These are phyloP conservation scores for Pantherophis alleghaniensis DNA, from an alignment of 2,797 vertebrate genomes.

Conservation along the genomic window DNA sequence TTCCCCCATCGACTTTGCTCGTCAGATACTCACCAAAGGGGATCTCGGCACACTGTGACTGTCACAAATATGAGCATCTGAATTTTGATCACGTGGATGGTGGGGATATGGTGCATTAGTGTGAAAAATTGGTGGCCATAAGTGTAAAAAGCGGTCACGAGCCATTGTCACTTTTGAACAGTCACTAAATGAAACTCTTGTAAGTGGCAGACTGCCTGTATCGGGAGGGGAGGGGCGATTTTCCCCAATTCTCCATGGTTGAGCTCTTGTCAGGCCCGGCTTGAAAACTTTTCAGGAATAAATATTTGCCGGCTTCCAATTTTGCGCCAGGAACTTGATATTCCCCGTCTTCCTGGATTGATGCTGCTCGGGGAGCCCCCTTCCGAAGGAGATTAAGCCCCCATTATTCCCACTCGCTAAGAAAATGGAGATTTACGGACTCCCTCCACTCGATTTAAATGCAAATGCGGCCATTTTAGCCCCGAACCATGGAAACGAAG, in stretches of 20 bases:
- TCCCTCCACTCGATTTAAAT: slow-evolving; percentile 74
- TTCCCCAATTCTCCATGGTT: too few species aligned
- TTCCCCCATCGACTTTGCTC: not conserved
- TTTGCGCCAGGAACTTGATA: not conserved
- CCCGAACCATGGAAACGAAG: slow-evolving; percentile 54
- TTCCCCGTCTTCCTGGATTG: slow-evolving; percentile 7
- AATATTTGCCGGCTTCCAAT: not conserved
- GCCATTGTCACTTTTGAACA: too few species aligned
- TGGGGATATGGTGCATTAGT: too few species aligned
- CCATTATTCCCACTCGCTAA: slow-evolving; percentile 52
- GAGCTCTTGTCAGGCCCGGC: not conserved
- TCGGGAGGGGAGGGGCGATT: too few species aligned
- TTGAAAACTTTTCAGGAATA: not conserved
- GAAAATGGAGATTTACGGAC: slow-evolving; percentile 72
- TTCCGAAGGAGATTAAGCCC: slow-evolving; percentile 70
- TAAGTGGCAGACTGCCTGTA: too few species aligned
- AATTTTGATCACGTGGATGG: not conserved
- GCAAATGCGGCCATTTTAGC: slow-evolving; percentile 65
- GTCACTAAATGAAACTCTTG: too few species aligned
- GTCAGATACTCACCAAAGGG: not conserved
- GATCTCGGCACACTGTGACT: not conserved
- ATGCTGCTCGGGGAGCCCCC: slow-evolving; percentile 52
- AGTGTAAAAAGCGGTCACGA: not conserved
- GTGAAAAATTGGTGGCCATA: too few species aligned
- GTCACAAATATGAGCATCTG: not conserved